Percentiles rank a stretch among this genome's conserved stretches.
Conservation (phyloP, 1,140 invertebrate genomes). For the Micrasema minimum region DNA sequence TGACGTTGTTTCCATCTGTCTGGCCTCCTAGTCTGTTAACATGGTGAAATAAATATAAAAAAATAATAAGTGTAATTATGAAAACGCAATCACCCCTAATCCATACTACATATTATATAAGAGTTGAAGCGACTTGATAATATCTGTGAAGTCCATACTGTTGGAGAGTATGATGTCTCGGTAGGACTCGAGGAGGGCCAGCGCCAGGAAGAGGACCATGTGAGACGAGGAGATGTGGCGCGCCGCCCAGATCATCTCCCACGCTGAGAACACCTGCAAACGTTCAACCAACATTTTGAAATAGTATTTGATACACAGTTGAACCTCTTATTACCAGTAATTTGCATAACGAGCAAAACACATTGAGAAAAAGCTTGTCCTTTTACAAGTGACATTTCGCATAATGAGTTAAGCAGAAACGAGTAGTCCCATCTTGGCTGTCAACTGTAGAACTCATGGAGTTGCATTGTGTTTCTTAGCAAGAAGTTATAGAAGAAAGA, state of each 20-base stretch:
- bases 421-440: too few species aligned
- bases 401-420: too few species aligned
- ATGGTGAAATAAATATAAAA: too few species aligned
- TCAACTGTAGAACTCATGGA: too few species aligned
- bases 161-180: slow-evolving; percentile 94
- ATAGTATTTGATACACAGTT: neutral
- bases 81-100: too few species aligned
- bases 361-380: too few species aligned
- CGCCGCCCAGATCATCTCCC: slow-evolving; percentile 97
- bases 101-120: neutral
- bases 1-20: too few species aligned
- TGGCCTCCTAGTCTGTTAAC: too few species aligned
- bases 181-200: slow-evolving; percentile 92
- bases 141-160: slow-evolving; percentile 97
- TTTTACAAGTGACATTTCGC: too few species aligned
- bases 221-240: slow-evolving; percentile 85
- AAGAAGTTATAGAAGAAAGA: too few species aligned
- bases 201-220: slow-evolving; percentile 93
- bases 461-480: too few species aligned
- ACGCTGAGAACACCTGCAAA: slow-evolving; percentile 81
- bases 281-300: neutral
- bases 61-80: neutral
- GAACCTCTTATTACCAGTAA: neutral
- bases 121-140: slow-evolving; percentile 86
- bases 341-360: too few species aligned